Evolutionary conservation across 1,140 invertebrate species (phyloP), one percentile per base, ranked within the genome.

Genomic region (Bombus superbus): DNA sequence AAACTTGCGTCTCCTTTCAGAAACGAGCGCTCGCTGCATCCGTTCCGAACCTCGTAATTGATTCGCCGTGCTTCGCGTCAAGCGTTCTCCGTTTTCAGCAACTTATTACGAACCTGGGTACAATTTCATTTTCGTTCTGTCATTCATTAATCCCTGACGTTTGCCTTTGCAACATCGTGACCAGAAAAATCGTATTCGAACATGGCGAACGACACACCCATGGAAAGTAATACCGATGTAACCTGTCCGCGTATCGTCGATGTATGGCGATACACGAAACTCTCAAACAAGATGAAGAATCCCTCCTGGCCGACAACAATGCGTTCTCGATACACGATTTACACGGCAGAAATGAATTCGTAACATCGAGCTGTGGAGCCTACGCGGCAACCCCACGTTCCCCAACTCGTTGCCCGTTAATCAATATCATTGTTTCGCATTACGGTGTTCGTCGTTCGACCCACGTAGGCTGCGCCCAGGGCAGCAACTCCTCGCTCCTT

Each of bases 401-500:
- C 57, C 76, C 77, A 89, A 89, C 66, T 80, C 62, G 69, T 35
- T 28, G 75, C 44, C 73, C 83, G 77, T 90, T 90, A 90, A 90
- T 90, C 74, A 87, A 90, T 90, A 89, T 87, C 85, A 75, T 83
- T 84, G 89, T 89, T 66, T 57, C 68, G 78, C 69, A 79, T 82
- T 79, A 75, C 74, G 44, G n/a, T 25, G 57, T 68, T 40, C 66
- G 22, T 69, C 40, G 35, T 75, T 83, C 66, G 83, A 32, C 84
- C 83, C 78, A 86, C 75, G 53, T 78, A 57, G 18, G 18, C 47
- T 53, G 59, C 44, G 80, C 64, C 69, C 62, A 71, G 47, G 44
- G 66, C 32, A 62, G 47, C 47, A 68, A 69, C 69, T 62, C 32
- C 28, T 15, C 57, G 71, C 72, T 69, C 64, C n/a, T 82, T 25